Percentiles rank a stretch among this genome's conserved stretches.
phyloP scores from a whole-genome alignment of 2,888 invertebrate species.

The Ariolimax columbianus region DNA sequence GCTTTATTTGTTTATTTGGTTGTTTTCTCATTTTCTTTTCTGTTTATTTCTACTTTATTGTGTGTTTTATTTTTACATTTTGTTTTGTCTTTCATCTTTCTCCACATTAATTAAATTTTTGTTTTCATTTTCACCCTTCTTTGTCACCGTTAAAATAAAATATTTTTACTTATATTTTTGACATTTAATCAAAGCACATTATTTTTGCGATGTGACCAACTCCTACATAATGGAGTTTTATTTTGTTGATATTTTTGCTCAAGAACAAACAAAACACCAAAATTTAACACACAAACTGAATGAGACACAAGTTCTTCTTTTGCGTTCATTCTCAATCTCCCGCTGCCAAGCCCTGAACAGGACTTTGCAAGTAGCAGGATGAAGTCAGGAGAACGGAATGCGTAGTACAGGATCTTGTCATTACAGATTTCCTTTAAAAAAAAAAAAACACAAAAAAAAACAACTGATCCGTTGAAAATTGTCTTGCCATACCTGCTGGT shows the following conservation, averaged over 20 bases:
- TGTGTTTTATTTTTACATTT: not conserved
- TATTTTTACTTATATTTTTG: not conserved
- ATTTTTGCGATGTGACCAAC: too few relatives aligned
- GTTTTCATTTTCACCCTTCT: not conserved
- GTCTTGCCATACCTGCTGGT: not conserved
- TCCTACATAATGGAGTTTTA: too few relatives aligned
- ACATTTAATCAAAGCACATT: too few relatives aligned
- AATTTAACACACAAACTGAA: not conserved
- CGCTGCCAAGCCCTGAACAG: too few relatives aligned
- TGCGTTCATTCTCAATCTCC: too few relatives aligned
- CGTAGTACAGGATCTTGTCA: not conserved
- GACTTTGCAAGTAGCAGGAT: too few relatives aligned
- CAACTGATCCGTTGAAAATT: slow-evolving; percentile 4
- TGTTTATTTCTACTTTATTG: not conserved
- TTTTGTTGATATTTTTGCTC: too few relatives aligned
- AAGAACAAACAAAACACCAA: too few relatives aligned
- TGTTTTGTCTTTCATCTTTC: not conserved
- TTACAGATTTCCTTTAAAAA: not conserved
- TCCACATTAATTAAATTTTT: not conserved
- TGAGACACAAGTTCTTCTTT: not conserved
- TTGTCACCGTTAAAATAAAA: not conserved
- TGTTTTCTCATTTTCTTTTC: not conserved
- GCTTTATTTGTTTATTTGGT: too few relatives aligned
- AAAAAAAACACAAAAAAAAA: too few relatives aligned
- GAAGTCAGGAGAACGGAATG: too few relatives aligned